Base-by-base conservation (phyloP, 2,888 invertebrate genomes). In the Pemphredon lugubris region DNA sequence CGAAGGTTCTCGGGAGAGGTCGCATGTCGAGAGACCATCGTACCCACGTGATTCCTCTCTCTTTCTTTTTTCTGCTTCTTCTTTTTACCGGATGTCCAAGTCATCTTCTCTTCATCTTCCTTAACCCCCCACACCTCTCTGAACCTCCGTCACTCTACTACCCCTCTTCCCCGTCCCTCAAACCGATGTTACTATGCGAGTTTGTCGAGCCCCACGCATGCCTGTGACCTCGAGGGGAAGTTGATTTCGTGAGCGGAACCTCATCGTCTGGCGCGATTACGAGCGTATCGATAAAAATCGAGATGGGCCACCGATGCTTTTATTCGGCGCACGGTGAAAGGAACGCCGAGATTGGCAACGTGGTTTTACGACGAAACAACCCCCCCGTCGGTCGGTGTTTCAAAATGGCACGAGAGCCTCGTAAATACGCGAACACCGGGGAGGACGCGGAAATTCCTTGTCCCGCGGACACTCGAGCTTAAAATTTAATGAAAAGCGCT, bases 401-500 rank as follows among this genome's bases (percentile, higher is more conserved):
- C 2, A 18, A 39, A 39, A 37, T 20, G 30, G 14, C 44, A 9
- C 13, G 50, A 6, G 13, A 11, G 37, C 13, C 13, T 34, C 58
- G 67, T 60, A 50, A 69, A 73, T 63, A 59, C 34, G 34, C 34
- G 16, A 6, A 34, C 34, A 3, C 11, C 50, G 58, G 44, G 50
- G 65, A 59, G 63, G 58, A 50, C 53, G n/a, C n/a, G n/a, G n/a
- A n/a, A n/a, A n/a, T 55, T 51, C 48, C 23, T 44, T n/a, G 14
- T n/a, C 20, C 13, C 4, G 23, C 18, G 34, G 30, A 53, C 26
- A 48, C 16, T 55, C 32, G 32, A 11, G 58, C 45, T 80, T 23
- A 54, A 68, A 75, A 47, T 77, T 79, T 73, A 81, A 79, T 68
- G 81, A 80, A 72, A 79, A 77, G 40, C 70, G 70, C 65, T 65